These are phyloP conservation scores for Nothoprocta pentlandii DNA, from an alignment of 2,113 vertebrate genomes.

Conservation along the genomic window DNA sequence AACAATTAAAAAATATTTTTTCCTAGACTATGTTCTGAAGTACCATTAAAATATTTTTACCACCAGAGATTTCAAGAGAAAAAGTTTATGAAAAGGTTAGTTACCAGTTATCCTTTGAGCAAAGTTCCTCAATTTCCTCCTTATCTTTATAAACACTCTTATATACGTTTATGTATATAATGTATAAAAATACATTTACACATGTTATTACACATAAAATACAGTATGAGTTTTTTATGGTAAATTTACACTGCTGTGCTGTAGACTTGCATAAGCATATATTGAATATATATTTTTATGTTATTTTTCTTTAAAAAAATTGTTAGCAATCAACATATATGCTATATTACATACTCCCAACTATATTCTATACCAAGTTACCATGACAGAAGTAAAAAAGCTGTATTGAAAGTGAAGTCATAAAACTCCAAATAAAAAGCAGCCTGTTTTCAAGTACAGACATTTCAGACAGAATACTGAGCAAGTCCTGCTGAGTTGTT, in stretches of 20 bases:
- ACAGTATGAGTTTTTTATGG: not conserved
- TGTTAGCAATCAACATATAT: not conserved
- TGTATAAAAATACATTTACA: not conserved
- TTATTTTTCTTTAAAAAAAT: not conserved
- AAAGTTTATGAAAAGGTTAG: not conserved
- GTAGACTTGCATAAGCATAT: not conserved
- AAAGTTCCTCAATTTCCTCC: not conserved
- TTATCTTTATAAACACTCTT: not conserved
- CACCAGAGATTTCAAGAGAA: not conserved
- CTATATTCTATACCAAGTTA: not conserved
- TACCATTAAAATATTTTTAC: not conserved
- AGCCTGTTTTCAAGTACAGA: not conserved
- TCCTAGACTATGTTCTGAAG: not conserved
- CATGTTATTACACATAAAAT: not conserved
- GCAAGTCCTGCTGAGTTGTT: not conserved
- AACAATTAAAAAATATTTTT: not conserved
- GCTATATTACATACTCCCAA: not conserved
- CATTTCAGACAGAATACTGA: not conserved
- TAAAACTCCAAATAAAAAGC: not conserved
- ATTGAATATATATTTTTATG: not conserved
- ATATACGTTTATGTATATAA: too few species aligned
- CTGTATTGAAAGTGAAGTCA: not conserved
- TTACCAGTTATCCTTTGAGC: not conserved
- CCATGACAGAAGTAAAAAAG: not conserved
- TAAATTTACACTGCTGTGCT: not conserved